These are phyloP conservation scores for Lamellibrachia satsuma DNA, from an alignment of 2,888 invertebrate species.

Conservation along the genomic window DNA sequence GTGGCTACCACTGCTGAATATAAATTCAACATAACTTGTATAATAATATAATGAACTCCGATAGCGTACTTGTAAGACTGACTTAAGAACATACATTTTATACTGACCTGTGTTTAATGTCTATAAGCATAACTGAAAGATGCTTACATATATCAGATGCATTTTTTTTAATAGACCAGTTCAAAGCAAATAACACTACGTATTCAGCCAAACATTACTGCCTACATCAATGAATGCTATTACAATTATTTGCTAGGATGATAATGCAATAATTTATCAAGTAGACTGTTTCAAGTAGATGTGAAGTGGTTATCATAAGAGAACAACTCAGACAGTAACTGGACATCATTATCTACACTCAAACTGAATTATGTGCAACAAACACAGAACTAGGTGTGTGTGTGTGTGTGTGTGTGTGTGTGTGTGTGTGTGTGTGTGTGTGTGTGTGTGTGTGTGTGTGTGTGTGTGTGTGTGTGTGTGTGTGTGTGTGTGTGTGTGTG, in stretches of 20 bases:
- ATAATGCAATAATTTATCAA: not conserved
- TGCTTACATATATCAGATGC: not conserved
- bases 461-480: not conserved
- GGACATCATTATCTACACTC: not conserved
- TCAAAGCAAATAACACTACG: not conserved
- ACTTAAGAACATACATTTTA: too few relatives aligned
- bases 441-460: not conserved
- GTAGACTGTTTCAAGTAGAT: not conserved
- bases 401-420: too few relatives aligned
- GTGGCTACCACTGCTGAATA: not conserved
- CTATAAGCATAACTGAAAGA: not conserved
- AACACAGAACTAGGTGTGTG: not conserved
- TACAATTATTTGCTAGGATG: not conserved
- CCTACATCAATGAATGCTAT: not conserved
- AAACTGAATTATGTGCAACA: not conserved
- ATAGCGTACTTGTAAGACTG: not conserved
- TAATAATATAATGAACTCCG: not conserved
- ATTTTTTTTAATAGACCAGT: not conserved
- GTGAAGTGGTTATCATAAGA: not conserved
- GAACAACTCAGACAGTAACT: not conserved
- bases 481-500: not conserved
- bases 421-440: not conserved
- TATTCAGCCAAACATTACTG: not conserved
- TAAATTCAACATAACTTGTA: not conserved
- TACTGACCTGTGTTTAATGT: not conserved